Percentiles rank a stretch among this genome's conserved stretches.
Conservation (phyloP, 2,797 vertebrate genomes). For the Pachyuromys duprasi region DNA sequence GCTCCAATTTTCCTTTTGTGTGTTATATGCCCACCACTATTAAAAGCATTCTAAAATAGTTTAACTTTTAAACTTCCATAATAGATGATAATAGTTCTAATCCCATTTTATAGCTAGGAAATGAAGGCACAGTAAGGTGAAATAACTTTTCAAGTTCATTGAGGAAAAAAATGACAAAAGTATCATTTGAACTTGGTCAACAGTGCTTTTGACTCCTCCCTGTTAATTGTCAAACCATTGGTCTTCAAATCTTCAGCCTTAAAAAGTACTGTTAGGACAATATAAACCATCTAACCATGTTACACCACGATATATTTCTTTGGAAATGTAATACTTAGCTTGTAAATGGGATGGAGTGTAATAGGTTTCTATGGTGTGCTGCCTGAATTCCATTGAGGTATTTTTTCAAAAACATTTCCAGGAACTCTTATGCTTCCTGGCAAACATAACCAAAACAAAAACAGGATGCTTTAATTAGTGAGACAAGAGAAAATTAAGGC, state of each 20-base stretch:
- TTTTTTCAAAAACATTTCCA: constrained; percentile 65
- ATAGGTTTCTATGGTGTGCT: neutral
- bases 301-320: neutral
- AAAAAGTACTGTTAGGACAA: neutral
- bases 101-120: neutral
- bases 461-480: constrained; percentile 16
- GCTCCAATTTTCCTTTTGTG: neutral
- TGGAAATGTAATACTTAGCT: neutral
- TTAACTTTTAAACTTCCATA: neutral
- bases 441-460: constrained; percentile 53
- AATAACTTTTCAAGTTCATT: neutral
- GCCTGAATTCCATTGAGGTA: constrained; percentile 35
- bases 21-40: neutral
- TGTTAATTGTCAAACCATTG: neutral
- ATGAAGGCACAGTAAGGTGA: neutral
- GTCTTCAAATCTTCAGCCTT: neutral
- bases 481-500: constrained; percentile 45
- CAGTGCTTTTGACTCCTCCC: neutral
- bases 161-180: neutral
- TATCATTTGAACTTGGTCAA: neutral
- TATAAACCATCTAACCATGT: neutral
- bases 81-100: neutral
- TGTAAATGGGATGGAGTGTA: neutral
- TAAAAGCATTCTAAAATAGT: neutral
- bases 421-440: constrained; percentile 53